phyloP scores from a whole-genome alignment of 2,888 invertebrate genomes.

The Tipula confusa region DNA sequence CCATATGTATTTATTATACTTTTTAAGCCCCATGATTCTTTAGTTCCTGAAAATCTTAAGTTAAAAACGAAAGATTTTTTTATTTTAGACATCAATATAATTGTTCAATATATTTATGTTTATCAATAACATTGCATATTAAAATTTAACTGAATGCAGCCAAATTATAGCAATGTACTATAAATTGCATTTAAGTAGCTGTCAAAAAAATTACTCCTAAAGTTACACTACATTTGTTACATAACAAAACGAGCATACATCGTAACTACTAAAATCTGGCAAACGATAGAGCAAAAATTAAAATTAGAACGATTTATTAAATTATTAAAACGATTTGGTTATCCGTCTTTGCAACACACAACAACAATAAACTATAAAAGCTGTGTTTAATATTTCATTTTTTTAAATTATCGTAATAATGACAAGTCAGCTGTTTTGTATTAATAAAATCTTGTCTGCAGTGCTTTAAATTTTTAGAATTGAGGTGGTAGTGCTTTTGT shows the following conservation, averaged over 20 bases:
- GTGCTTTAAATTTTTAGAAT: neutral
- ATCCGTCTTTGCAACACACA: neutral
- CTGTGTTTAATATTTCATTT: neutral
- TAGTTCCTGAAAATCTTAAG: too few relatives aligned
- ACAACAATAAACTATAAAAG: neutral
- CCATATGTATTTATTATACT: too few relatives aligned
- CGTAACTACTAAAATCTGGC: neutral
- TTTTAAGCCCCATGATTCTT: too few relatives aligned
- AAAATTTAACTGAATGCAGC: neutral
- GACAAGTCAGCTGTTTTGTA: neutral
- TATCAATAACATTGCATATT: too few relatives aligned
- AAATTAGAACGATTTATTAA: neutral
- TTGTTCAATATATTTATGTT: too few relatives aligned
- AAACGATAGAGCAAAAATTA: neutral
- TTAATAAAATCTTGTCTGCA: neutral
- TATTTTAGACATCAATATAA: too few relatives aligned
- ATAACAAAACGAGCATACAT: neutral
- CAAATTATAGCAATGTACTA: neutral
- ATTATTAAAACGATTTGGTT: neutral
- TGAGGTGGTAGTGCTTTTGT: neutral
- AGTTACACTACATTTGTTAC: neutral
- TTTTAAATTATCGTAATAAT: neutral
- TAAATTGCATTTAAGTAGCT: neutral
- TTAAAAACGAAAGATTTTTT: too few relatives aligned
- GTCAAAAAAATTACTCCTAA: neutral